Percentiles rank a stretch among this genome's conserved stretches.
Conservation (phyloP, 2,113 vertebrate species). For the Thryonomys swinderianus region DNA sequence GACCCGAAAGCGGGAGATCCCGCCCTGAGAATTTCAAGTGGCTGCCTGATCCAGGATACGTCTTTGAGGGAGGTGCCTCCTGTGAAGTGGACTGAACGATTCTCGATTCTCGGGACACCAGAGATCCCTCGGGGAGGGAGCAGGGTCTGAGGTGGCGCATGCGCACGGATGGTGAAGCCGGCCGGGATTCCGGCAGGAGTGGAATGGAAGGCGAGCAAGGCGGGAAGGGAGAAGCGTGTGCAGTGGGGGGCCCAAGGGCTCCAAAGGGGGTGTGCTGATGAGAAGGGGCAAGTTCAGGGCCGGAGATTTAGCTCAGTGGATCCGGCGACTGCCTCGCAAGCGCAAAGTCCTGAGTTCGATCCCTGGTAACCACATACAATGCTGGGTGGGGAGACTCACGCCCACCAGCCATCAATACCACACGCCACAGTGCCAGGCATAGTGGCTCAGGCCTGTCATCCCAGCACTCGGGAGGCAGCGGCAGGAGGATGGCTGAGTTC, state of each 20-base stretch:
- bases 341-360: too few species aligned
- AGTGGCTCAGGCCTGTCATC: too few species aligned
- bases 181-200: neutral
- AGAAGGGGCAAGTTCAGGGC: too few species aligned
- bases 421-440: too few species aligned
- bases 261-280: neutral
- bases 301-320: too few species aligned
- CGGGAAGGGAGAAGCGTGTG: neutral
- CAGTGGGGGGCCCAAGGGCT: neutral
- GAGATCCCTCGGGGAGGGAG: neutral
- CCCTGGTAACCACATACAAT: too few species aligned
- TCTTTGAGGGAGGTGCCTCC: neutral
- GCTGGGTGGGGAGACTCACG: too few species aligned
- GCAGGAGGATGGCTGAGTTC: too few species aligned
- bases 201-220: neutral
- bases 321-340: too few species aligned
- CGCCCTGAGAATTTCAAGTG: too few species aligned
- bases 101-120: neutral
- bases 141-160: neutral
- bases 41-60: neutral
- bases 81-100: neutral
- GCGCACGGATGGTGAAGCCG: neutral
- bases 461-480: too few species aligned
- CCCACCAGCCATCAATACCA: too few species aligned
- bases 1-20: neutral